These are phyloP conservation scores for Iphiclides podalirius DNA, from an alignment of 2,888 invertebrate species.

Conservation along the genomic window DNA sequence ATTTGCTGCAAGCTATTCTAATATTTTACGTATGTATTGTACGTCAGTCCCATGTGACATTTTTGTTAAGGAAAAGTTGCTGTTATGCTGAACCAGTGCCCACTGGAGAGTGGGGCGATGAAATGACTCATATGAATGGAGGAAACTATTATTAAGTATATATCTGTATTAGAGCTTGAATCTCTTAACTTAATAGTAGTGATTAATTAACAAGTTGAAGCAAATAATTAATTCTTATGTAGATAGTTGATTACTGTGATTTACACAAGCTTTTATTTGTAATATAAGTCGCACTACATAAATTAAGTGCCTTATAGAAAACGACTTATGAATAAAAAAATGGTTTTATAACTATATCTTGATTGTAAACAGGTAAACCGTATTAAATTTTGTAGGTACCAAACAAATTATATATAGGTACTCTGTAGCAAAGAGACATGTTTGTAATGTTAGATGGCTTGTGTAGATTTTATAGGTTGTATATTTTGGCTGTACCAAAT, in stretches of 20 bases:
- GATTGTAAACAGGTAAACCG: neutral
- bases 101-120: constrained; percentile 92
- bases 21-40: constrained; percentile 89
- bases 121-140: constrained; percentile 92
- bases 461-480: no score
- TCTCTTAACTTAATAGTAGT: neutral
- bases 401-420: no score
- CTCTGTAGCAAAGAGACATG: no score
- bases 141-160: constrained; percentile 57
- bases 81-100: constrained; percentile 87
- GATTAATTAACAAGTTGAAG: neutral
- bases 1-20: constrained; percentile 86
- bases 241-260: constrained; percentile 13
- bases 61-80: constrained; percentile 88
- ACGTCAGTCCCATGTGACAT: constrained; percentile 89
- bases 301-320: constrained; percentile 18
- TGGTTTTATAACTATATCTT: neutral
- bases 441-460: neutral
- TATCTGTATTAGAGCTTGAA: no score
- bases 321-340: constrained; percentile 11
- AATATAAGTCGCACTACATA: constrained; percentile 1
- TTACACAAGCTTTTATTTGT: constrained; percentile 9
- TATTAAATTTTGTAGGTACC: neutral
- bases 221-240: constrained; percentile 4
- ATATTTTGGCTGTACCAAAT: no score